These are phyloP conservation scores for Spheniscus humboldti DNA, from an alignment of 2,797 vertebrate genomes.

Conservation along the genomic window DNA sequence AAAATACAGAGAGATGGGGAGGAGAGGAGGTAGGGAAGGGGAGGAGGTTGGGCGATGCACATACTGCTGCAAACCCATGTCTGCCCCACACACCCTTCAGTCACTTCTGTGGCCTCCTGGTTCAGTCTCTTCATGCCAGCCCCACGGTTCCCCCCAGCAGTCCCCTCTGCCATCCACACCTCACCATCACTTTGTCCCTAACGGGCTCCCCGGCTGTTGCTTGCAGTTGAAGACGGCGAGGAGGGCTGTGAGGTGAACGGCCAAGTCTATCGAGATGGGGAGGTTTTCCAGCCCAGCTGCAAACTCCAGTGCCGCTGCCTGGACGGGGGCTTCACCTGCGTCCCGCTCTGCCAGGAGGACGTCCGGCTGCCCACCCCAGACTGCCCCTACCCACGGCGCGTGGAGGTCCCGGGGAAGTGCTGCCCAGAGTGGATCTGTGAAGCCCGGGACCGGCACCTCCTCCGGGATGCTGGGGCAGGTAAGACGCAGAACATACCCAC, in stretches of 20 bases:
- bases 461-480: constrained; percentile 61
- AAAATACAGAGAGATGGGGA: background rate
- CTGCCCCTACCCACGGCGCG: constrained; percentile 82
- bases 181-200: background rate
- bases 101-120: background rate
- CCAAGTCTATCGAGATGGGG: constrained; percentile 81
- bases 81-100: background rate
- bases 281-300: constrained; percentile 91
- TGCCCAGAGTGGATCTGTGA: constrained; percentile 94
- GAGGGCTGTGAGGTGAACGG: constrained; percentile 85
- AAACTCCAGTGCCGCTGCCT: constrained; percentile 82
- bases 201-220: background rate
- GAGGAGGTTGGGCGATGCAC: background rate
- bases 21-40: too few species aligned
- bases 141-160: accelerated
- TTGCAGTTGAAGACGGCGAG: constrained; percentile 78
- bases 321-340: constrained; percentile 84
- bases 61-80: accelerated
- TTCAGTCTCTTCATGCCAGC: background rate
- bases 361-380: constrained; percentile 81
- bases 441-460: constrained; percentile 4
- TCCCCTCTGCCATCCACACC: background rate
- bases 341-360: constrained; percentile 81
- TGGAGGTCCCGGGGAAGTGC: constrained; percentile 86
- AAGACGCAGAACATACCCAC: background rate